phyloP scores from a whole-genome alignment of 2,113 vertebrate species.

The Loxodonta africana region DNA sequence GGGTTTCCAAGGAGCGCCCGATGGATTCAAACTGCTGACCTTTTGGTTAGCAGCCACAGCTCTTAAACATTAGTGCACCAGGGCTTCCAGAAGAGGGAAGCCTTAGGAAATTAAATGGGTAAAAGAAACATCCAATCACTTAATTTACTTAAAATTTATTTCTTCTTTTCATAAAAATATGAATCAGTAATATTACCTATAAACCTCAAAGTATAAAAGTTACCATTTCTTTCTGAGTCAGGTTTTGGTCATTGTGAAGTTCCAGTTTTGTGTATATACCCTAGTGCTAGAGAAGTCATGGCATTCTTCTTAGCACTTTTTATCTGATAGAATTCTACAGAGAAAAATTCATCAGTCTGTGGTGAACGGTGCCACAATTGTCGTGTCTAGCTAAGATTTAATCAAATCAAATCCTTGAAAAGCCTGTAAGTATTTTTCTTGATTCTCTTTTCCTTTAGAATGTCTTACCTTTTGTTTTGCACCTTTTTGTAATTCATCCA shows the following conservation, averaged over 20 bases:
- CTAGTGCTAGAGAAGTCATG: neutral
- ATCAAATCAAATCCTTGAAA: neutral
- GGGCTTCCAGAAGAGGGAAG: neutral
- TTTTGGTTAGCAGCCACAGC: too few relatives aligned
- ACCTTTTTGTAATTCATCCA: neutral
- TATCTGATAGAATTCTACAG: neutral
- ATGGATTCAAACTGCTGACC: too few relatives aligned
- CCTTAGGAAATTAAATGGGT: neutral
- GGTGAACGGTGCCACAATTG: neutral
- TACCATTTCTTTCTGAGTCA: neutral
- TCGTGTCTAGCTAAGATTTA: neutral
- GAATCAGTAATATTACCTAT: neutral
- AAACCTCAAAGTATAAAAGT: neutral
- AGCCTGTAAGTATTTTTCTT: neutral
- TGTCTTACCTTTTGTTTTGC: neutral
- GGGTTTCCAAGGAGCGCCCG: too few relatives aligned
- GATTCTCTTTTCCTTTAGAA: conserved; percentile 11
- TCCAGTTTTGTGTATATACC: neutral
- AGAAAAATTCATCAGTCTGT: neutral
- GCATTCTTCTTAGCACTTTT: neutral
- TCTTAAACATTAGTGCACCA: too few relatives aligned
- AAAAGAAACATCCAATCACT: neutral
- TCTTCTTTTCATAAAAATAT: neutral
- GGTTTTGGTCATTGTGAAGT: neutral
- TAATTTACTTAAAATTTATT: neutral